A percentile compares a stretch with the other conserved stretches of the same genome.
Evolutionary conservation across 2,113 vertebrate species (phyloP).

Genomic region (Gymnocephalus cernua): DNA sequence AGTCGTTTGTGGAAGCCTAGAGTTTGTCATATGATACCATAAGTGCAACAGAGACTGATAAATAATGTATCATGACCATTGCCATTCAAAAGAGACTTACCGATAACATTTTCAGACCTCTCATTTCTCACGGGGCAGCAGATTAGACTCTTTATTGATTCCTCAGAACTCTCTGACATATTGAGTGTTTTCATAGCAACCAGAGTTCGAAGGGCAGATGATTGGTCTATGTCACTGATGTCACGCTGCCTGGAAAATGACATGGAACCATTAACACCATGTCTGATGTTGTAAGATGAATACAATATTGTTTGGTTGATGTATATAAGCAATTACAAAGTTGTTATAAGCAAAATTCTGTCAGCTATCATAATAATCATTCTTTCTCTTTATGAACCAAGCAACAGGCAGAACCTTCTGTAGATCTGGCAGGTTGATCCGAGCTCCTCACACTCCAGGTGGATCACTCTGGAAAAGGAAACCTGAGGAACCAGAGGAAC

Average conservation of each 20-base stretch:
- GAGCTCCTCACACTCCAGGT: constrained; percentile 65
- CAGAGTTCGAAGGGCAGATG: constrained; percentile 55
- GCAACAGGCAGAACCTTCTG: constrained; percentile 54
- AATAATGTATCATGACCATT: neutral
- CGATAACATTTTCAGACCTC: constrained; percentile 63
- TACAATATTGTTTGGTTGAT: neutral
- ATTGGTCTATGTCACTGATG: constrained; percentile 46
- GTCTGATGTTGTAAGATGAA: neutral
- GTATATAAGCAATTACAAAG: neutral
- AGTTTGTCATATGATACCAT: neutral
- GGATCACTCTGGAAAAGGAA: constrained; percentile 64
- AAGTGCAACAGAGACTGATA: neutral
- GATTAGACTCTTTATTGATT: constrained; percentile 53
- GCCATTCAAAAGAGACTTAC: constrained; percentile 38
- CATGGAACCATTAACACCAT: neutral
- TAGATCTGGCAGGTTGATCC: constrained; percentile 58
- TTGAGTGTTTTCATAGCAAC: constrained; percentile 60
- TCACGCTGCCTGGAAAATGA: constrained; percentile 59
- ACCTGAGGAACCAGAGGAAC: constrained; percentile 31
- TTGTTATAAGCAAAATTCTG: neutral
- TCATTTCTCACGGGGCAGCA: constrained; percentile 73
- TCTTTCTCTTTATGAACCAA: neutral
- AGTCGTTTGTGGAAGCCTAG: neutral
- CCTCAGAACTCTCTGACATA: constrained; percentile 43
- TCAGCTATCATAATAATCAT: neutral